A percentile compares a stretch with the other conserved stretches of the same genome.
These are phyloP conservation scores for Stegodyphus mimosarum DNA, from an alignment of 1,140 invertebrate genomes.

Conservation along the genomic window DNA sequence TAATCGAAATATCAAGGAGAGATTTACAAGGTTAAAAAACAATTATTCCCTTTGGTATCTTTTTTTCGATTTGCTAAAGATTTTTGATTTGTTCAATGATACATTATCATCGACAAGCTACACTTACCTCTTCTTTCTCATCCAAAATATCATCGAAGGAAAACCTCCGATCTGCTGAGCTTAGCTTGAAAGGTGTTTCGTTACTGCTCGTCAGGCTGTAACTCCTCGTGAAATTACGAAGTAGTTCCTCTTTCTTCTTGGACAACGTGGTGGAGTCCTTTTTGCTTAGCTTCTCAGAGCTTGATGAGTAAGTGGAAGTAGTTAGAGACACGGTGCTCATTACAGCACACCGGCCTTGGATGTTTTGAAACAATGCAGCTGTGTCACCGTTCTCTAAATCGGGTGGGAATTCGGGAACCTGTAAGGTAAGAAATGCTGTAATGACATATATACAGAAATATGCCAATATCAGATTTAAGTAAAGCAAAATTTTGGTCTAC, in stretches of 20 bases:
- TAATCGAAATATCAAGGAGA: too few species aligned
- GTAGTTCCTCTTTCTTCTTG: slow-evolving; percentile 32
- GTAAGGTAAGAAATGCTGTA: not conserved
- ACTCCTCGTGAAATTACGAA: slow-evolving; percentile 48
- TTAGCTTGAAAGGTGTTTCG: slow-evolving; percentile 1
- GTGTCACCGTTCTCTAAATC: not conserved
- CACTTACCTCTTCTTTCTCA: slow-evolving; percentile 76
- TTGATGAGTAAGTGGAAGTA: slow-evolving; percentile 16
- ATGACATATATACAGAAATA: too few species aligned
- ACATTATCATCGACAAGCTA: not conserved
- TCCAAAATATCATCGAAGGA: slow-evolving; percentile 53
- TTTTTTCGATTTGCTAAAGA: too few species aligned
- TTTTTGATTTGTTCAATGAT: not conserved
- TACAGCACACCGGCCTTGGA: slow-evolving; percentile 22
- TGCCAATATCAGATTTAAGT: too few species aligned
- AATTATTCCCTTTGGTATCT: too few species aligned
- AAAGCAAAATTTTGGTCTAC: too few species aligned
- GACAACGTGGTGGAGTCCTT: not conserved
- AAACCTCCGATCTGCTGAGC: slow-evolving; percentile 28
- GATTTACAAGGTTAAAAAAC: too few species aligned
- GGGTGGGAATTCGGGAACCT: not conserved
- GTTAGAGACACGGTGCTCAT: slow-evolving; percentile 48
- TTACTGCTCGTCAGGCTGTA: slow-evolving; percentile 53
- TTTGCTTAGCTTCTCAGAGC: slow-evolving; percentile 41
- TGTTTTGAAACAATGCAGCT: not conserved